Evolutionary conservation across 2,797 vertebrate genomes (phyloP), one percentile per base, ranked within the genome.

Genomic region (Phrynocephalus forsythii): DNA sequence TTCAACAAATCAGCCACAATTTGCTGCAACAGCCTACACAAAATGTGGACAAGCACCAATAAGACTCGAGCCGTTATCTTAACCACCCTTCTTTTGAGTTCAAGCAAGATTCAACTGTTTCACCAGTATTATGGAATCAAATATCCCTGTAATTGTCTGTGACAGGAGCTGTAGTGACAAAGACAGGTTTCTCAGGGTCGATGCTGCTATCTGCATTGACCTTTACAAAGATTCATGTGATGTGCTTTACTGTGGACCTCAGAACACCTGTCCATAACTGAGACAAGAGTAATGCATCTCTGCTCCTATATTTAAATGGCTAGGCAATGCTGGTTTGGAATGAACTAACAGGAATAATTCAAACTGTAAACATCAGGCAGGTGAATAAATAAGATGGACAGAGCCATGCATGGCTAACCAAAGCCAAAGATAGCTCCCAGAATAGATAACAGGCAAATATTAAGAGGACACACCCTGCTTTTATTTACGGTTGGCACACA

Each of bases 301-400:
- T 79, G 63, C 6, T 79, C 76, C 84, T 86, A 86, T 86, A 86
- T 86, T 79, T 86, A 86, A 86, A 68, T 56, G 48, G 18, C n/a
- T 24, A 69, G 20, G 63, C 66, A 78, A 66, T 86, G 48, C 66
- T 79, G 76, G 72, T 68, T 69, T 79, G 77, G 44, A 86, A 56
- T 78, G 84, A 79, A 30, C n/a, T 10, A 52, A 79, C 75, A 79
- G 68, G 68, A 86, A 86, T 79, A 79, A 79, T 86, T 79, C 63
- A 56, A 26, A 86, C 44, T 26, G 66, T 79, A 86, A 86, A 68
- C 56, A 78, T 26, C 75, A 79, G 84, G 30, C 84, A 86, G 84
- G 84, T 86, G 84, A 86, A 86, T 30, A 86, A 86, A 79, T 69
- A 86, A 79, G 66, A 26, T n/a, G 33, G 69, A 60, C 8, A 26